These are phyloP conservation scores for Canis aureus DNA, from an alignment of 2,113 vertebrate species.

Conservation along the genomic window DNA sequence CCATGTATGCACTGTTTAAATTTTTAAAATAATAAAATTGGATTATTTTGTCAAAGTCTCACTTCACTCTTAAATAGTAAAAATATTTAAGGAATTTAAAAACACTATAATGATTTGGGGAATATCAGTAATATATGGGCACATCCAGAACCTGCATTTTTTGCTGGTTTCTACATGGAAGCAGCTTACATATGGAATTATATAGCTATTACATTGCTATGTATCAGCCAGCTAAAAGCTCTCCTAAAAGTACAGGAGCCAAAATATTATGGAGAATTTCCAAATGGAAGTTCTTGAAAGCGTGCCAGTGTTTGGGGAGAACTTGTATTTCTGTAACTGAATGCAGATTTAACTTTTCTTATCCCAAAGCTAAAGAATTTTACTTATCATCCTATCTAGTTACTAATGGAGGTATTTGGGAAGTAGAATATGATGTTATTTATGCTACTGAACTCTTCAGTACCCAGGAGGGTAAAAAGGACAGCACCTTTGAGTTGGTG, in stretches of 20 bases:
- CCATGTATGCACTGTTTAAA: neutral
- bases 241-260: neutral
- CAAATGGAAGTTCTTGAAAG: neutral
- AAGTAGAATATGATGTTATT: neutral
- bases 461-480: neutral
- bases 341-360: neutral
- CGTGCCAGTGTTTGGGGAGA: neutral
- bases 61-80: neutral
- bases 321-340: neutral
- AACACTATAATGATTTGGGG: neutral
- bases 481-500: neutral
- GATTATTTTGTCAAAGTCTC: neutral
- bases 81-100: neutral
- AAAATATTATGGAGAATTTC: neutral
- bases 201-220: neutral
- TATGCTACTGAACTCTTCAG: neutral
- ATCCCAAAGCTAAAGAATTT: neutral
- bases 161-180: neutral
- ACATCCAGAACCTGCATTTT: neutral
- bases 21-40: neutral
- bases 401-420: conserved; percentile 22
- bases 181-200: neutral
- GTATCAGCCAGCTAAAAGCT: neutral
- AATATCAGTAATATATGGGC: neutral
- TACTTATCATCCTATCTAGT: neutral